A percentile compares a stretch with the other conserved stretches of the same genome.
Conservation (phyloP, 2,888 invertebrate genomes). For the Acrocyrtus sp. region DNA sequence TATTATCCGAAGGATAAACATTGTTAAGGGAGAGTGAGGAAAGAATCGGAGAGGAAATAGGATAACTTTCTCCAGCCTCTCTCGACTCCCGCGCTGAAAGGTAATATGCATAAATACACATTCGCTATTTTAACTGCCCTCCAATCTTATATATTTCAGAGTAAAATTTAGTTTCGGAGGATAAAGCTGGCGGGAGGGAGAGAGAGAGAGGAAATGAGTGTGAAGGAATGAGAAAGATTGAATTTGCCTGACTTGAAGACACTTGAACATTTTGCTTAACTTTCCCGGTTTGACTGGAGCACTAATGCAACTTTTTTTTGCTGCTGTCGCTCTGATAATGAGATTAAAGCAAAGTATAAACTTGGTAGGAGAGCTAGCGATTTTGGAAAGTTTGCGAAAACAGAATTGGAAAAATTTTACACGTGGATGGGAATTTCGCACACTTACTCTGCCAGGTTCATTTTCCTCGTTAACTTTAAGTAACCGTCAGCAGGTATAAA, state of each 20-base stretch:
- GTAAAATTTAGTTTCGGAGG: not conserved
- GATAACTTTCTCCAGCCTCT: constrained; percentile 21
- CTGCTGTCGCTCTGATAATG: constrained; percentile 5
- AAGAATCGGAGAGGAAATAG: constrained; percentile 5
- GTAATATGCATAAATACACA: not conserved
- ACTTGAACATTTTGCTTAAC: constrained; percentile 24
- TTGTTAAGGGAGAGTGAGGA: constrained; percentile 36
- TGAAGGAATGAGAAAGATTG: constrained; percentile 11
- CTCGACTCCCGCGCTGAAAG: not conserved
- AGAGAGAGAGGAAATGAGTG: not conserved
- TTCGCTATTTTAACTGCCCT: not conserved
- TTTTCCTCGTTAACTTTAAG: no score
- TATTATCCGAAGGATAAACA: constrained; percentile 44
- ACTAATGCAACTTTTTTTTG: not conserved
- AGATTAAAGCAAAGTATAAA: constrained; percentile 14
- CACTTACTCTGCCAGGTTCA: no score
- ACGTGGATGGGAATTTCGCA: no score
- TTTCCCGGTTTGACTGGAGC: not conserved
- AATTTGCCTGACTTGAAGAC: constrained; percentile 25
- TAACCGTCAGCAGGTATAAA: no score
- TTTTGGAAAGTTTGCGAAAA: not conserved
- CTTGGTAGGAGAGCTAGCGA: constrained; percentile 3
- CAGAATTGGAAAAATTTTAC: not conserved
- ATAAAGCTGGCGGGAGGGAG: not conserved
- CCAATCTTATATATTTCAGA: not conserved